Percentiles rank a stretch among this genome's conserved stretches.
Conservation (phyloP, 1,140 invertebrate species). For the Berghia stephanieae region DNA sequence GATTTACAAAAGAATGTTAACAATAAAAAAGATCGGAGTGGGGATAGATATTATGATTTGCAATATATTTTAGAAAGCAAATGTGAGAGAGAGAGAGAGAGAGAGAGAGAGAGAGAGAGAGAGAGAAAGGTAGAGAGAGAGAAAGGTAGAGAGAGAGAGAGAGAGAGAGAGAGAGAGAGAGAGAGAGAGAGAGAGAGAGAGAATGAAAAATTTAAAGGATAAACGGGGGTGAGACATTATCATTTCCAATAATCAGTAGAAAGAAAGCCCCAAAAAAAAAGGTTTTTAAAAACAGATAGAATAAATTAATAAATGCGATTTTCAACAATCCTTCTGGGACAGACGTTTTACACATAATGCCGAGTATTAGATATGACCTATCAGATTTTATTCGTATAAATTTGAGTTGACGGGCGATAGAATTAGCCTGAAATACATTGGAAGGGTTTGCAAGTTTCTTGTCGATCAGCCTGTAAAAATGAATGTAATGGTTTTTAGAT, state of each 20-base stretch:
- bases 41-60: too few relatives aligned
- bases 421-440: too few relatives aligned
- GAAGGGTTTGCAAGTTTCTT: too few relatives aligned
- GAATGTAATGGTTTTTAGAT: too few relatives aligned
- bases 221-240: not conserved
- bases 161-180: not conserved
- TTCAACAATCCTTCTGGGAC: too few relatives aligned
- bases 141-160: not conserved
- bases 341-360: not conserved
- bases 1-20: too few relatives aligned
- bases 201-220: not conserved
- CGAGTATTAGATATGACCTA: too few relatives aligned
- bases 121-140: not conserved
- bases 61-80: not conserved
- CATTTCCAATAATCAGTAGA: not conserved
- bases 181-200: not conserved
- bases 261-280: not conserved
- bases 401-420: too few relatives aligned
- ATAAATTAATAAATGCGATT: conserved; percentile 13
- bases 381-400: too few relatives aligned
- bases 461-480: too few relatives aligned
- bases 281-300: conserved; percentile 6
- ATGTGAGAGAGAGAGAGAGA: not conserved
- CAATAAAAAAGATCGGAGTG: too few relatives aligned
- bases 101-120: not conserved